Conservation (phyloP, 1,140 invertebrate species). For the Caenorhabditis briggsae region DNA sequence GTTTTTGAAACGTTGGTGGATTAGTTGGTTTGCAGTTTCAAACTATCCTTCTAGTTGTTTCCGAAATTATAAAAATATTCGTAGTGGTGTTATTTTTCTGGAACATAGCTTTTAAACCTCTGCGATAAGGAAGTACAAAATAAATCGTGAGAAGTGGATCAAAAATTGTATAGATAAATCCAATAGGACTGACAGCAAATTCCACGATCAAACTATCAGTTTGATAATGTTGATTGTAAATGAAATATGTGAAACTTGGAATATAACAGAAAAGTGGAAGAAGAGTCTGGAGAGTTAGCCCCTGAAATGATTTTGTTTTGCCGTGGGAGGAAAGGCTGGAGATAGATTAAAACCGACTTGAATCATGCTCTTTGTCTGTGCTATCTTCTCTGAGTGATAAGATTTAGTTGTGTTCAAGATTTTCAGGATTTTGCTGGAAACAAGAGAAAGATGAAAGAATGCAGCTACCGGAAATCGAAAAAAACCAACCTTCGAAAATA, state of each 20-base stretch:
- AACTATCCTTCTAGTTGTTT: background rate
- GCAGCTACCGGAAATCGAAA: no score
- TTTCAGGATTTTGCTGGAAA: slow-evolving; percentile 28
- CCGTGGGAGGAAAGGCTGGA: background rate
- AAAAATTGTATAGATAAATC: slow-evolving; percentile 26
- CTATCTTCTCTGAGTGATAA: background rate
- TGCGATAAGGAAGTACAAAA: slow-evolving; percentile 16
- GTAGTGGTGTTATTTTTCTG: background rate
- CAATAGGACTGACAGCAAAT: slow-evolving; percentile 14
- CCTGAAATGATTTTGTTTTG: background rate
- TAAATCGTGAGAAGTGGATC: slow-evolving; percentile 19
- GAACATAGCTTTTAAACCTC: slow-evolving; percentile 2
- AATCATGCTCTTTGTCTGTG: slow-evolving; percentile 30
- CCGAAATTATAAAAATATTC: background rate
- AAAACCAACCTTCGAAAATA: background rate
- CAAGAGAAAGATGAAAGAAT: background rate
- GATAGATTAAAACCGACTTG: background rate
- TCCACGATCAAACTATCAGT: background rate
- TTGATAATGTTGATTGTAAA: background rate
- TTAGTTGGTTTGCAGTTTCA: background rate
- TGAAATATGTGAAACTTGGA: slow-evolving; percentile 18
- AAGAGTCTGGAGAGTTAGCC: slow-evolving; percentile 3
- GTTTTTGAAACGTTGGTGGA: no score
- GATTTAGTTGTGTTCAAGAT: background rate
- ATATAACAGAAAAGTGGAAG: slow-evolving; percentile 1